phyloP scores from a whole-genome alignment of 2,113 vertebrate species.

The Oreocharis arfaki region DNA sequence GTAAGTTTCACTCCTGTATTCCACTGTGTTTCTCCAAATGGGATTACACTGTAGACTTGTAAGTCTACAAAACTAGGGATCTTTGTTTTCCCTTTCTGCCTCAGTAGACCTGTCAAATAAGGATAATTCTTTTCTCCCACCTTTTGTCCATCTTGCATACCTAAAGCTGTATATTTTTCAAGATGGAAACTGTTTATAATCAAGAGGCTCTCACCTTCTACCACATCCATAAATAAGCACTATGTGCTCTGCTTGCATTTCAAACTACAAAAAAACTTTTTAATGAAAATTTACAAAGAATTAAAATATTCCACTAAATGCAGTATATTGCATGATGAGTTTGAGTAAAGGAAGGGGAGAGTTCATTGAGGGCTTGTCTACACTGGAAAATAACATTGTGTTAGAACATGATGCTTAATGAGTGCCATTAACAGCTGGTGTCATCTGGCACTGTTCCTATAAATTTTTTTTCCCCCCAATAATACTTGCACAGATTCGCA shows the following conservation, averaged over 20 bases:
- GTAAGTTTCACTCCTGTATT: background rate
- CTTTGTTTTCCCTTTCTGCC: background rate
- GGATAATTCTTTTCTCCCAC: background rate
- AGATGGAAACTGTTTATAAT: background rate
- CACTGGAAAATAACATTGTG: background rate
- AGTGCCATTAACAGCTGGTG: background rate
- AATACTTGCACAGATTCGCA: background rate
- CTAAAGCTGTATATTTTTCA: background rate
- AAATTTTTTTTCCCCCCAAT: background rate
- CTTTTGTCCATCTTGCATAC: background rate
- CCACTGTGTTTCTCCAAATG: background rate
- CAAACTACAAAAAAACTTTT: background rate
- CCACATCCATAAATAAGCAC: background rate
- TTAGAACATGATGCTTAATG: background rate
- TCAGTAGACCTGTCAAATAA: background rate
- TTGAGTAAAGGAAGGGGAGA: background rate
- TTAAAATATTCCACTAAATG: background rate
- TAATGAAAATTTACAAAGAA: background rate
- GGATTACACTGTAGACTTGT: background rate
- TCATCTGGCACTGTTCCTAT: background rate
- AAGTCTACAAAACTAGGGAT: background rate
- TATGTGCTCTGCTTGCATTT: background rate
- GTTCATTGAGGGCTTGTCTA: background rate
- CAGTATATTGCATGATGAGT: background rate
- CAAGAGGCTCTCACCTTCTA: background rate